These are phyloP conservation scores for Macrobrachium rosenbergii DNA, from an alignment of 1,140 invertebrate species.

Conservation along the genomic window DNA sequence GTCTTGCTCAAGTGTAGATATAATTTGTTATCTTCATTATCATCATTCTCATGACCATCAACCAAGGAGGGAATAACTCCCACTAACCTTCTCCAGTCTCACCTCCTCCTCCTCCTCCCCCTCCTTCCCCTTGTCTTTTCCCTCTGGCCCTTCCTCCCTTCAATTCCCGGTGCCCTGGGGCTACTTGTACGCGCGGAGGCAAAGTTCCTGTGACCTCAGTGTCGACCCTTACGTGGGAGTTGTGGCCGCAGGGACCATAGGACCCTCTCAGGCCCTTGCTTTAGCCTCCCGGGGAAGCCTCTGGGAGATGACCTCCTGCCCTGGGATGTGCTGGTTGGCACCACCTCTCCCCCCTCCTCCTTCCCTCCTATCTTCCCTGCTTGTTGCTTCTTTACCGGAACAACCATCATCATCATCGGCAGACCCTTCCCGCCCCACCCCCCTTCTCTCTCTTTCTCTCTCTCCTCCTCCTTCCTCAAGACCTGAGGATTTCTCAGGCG, in stretches of 20 bases:
- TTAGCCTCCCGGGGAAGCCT: not conserved
- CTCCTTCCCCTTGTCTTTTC: not conserved
- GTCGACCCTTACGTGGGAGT: conserved; percentile 39
- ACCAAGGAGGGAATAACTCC: too few relatives aligned
- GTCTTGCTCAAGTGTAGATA: too few relatives aligned
- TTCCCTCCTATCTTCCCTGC: conserved; percentile 43
- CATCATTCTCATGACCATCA: too few relatives aligned
- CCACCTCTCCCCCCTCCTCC: conserved; percentile 2
- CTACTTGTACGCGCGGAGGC: conserved; percentile 52
- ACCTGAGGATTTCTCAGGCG: not conserved
- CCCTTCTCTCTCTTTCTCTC: conserved; percentile 12
- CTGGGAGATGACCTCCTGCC: not conserved
- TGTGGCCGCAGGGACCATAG: conserved; percentile 3
- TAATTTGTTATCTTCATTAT: too few relatives aligned
- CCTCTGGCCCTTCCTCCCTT: not conserved
- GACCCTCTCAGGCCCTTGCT: not conserved
- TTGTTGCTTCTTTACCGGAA: conserved; percentile 36
- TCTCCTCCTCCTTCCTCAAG: not conserved
- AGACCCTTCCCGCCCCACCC: not conserved
- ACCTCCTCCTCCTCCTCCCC: not conserved
- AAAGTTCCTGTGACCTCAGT: conserved; percentile 59
- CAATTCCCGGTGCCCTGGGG: conserved; percentile 35
- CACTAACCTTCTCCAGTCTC: not conserved
- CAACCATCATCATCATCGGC: not conserved
- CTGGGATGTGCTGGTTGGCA: not conserved